phyloP scores from a whole-genome alignment of 2,113 vertebrate genomes.

The Cromileptes altivelis region DNA sequence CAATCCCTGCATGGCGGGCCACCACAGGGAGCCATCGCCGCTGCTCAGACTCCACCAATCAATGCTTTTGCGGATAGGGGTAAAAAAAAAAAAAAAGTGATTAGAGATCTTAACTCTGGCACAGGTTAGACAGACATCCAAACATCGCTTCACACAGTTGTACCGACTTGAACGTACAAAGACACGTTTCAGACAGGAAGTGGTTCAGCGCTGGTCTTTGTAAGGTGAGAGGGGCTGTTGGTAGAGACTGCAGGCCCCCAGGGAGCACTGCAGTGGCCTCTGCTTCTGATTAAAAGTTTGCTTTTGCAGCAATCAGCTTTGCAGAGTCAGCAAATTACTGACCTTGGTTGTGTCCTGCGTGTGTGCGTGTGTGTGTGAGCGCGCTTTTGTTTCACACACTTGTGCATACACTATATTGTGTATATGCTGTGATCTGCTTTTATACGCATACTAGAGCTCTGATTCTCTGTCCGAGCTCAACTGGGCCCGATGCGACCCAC shows the following conservation, averaged over 20 bases:
- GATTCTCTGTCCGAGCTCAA: too few species aligned
- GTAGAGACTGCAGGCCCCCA: conserved; percentile 25
- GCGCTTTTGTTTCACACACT: neutral
- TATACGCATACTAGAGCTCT: neutral
- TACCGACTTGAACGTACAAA: neutral
- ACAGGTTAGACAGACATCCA: conserved; percentile 10
- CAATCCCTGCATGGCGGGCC: conserved; percentile 39
- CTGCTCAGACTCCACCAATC: conserved; percentile 57
- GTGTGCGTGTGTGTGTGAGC: conserved; percentile 12
- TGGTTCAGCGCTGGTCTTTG: conserved; percentile 16
- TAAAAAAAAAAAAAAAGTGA: neutral
- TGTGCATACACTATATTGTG: conserved; percentile 9
- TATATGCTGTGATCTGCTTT: conserved; percentile 27
- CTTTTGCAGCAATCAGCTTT: conserved; percentile 68
- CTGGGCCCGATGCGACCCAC: too few species aligned
- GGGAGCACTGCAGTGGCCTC: conserved; percentile 63
- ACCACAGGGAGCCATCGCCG: conserved; percentile 52
- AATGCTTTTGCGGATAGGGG: conserved; percentile 44
- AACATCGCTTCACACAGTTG: conserved; percentile 13
- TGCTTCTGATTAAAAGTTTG: conserved; percentile 64
- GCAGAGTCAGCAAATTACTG: conserved; percentile 69
- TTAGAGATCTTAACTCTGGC: conserved; percentile 60
- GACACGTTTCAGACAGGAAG: conserved; percentile 9
- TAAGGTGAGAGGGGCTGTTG: conserved; percentile 43
- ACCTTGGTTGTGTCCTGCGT: conserved; percentile 63